phyloP scores from a whole-genome alignment of 2,888 invertebrate species.

The Drosophila suboccidentalis region DNA sequence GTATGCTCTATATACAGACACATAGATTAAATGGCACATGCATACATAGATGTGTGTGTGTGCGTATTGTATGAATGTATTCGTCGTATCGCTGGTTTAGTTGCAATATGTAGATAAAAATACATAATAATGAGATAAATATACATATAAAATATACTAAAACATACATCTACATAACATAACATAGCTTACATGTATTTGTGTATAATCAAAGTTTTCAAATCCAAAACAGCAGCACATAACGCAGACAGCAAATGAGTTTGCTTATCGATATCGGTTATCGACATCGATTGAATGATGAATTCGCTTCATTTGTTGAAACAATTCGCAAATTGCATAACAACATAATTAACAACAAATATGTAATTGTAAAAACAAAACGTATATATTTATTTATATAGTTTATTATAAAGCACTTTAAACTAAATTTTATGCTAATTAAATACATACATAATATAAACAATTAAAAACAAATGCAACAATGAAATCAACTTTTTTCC shows the following conservation, averaged over 20 bases:
- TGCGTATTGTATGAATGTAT: conserved; percentile 45
- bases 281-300: neutral
- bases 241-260: conserved; percentile 2
- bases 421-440: conserved; percentile 75
- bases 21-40: conserved; percentile 13
- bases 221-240: conserved; percentile 3
- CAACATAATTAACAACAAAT: conserved; percentile 9
- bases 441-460: conserved; percentile 59
- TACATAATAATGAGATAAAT: conserved; percentile 19
- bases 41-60: conserved; percentile 25
- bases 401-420: conserved; percentile 68
- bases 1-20: conserved; percentile 31
- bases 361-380: conserved; percentile 37
- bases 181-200: conserved; percentile 3
- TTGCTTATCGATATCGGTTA: neutral
- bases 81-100: conserved; percentile 70
- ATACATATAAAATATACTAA: conserved; percentile 2
- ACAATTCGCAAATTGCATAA: conserved; percentile 10
- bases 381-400: conserved; percentile 76
- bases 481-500: conserved; percentile 58
- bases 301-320: conserved; percentile 7
- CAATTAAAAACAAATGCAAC: conserved; percentile 40
- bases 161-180: neutral
- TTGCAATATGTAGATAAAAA: conserved; percentile 76
- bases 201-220: conserved; percentile 8